A percentile compares a stretch with the other conserved stretches of the same genome.
phyloP scores from a whole-genome alignment of 2,797 vertebrate genomes.

The Rhabdophis nuchalis region DNA sequence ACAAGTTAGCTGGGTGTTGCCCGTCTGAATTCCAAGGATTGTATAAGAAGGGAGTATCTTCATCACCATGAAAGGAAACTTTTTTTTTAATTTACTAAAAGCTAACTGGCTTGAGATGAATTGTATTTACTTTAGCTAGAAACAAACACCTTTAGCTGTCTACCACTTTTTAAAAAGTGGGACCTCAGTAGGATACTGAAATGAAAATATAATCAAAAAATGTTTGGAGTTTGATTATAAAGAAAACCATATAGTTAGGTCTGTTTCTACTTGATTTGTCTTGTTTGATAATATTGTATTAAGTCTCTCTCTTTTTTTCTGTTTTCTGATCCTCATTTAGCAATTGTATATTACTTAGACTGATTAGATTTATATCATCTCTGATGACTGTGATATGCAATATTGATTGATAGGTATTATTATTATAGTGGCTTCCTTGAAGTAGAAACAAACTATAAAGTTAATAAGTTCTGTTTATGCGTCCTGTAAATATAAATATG shows the following conservation, averaged over 20 bases:
- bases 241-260: not conserved
- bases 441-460: not conserved
- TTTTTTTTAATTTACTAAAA: fast-evolving
- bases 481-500: not conserved
- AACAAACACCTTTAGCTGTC: not conserved
- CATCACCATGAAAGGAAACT: not conserved
- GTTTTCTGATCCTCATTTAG: not conserved
- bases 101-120: not conserved
- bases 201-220: not conserved
- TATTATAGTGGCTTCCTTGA: not conserved
- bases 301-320: not conserved
- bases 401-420: not conserved
- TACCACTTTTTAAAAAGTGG: not conserved
- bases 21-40: constrained; percentile 19
- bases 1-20: not conserved
- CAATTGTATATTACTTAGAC: not conserved
- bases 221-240: not conserved
- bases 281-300: not conserved
- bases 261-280: not conserved
- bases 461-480: not conserved
- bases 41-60: constrained; percentile 25
- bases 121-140: not conserved
- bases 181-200: not conserved
- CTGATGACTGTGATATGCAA: not conserved
- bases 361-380: not conserved